These are phyloP conservation scores for Diabrotica balteata DNA, from an alignment of 2,888 invertebrate species.

Conservation along the genomic window DNA sequence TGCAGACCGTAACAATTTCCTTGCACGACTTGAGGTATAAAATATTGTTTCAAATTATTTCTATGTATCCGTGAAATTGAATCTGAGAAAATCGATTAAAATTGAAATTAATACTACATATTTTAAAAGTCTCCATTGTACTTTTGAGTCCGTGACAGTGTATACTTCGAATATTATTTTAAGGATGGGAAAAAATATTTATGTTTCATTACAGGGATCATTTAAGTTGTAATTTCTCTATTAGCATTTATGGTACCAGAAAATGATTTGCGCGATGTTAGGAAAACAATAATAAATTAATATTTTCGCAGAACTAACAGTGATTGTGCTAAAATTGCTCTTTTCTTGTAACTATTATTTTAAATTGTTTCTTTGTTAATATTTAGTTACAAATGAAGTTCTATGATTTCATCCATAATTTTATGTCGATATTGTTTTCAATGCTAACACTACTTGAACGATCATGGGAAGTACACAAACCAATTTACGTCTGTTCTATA, in stretches of 20 bases:
- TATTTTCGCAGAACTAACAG: too few relatives aligned
- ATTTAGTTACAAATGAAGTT: too few relatives aligned
- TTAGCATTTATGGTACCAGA: background rate
- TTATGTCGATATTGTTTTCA: too few relatives aligned
- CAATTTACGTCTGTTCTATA: too few relatives aligned
- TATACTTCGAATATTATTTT: background rate
- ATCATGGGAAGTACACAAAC: too few relatives aligned
- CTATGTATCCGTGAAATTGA: slow-evolving; percentile 19
- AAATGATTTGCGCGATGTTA: background rate
- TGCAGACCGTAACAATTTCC: slow-evolving; percentile 6
- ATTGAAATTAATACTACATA: slow-evolving; percentile 5
- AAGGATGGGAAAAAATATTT: background rate
- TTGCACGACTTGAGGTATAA: slow-evolving; percentile 19
- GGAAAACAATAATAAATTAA: background rate
- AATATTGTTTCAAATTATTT: slow-evolving; percentile 12
- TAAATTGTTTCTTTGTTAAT: too few relatives aligned
- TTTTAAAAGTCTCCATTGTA: slow-evolving; percentile 9
- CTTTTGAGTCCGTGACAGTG: background rate
- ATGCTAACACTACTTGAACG: too few relatives aligned
- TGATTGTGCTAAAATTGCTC: too few relatives aligned
- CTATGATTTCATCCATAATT: too few relatives aligned
- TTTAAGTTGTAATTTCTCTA: background rate
- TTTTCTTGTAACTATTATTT: too few relatives aligned
- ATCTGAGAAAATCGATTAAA: slow-evolving; percentile 18
- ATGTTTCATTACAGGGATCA: slow-evolving; percentile 4